Evolutionary conservation across 2,113 vertebrate genomes (phyloP), one percentile per base, ranked within the genome.

Genomic region (Anhinga anhinga): DNA sequence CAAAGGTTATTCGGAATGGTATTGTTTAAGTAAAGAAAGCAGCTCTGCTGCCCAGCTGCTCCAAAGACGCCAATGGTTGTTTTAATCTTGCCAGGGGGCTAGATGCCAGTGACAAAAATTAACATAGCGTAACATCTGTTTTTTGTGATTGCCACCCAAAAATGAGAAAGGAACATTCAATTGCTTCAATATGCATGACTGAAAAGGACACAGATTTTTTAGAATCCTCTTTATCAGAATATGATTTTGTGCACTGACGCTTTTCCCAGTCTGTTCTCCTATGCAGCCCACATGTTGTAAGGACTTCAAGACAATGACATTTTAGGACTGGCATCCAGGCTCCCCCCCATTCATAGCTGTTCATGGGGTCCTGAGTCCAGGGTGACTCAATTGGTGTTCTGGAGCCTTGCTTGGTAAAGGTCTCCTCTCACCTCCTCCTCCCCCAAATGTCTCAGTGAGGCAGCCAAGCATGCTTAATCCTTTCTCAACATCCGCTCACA

Each of bases 71-170:
- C 91, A 91, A 27, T 7, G 55, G 7, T 55, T 36, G 58, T 34
- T 73, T 63, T 10, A 61, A 53, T 58, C 62, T 86, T 96, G 94
- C 96, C 94, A 96, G 61, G 49, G 55, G 81, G 78, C 88, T 20
- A 42, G 20, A 36, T 90, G 96, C 97, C 95, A 97, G 73, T 47
- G 86, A 89, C 81, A 97, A 38, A 94, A 96, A 86, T 3, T 52
- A 95, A 76, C 90, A 65, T 32, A 86, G 92, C 10, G 9, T 30
- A 91, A 95, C 94, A 95, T 90, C 94, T 96, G 86, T 19, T 91
- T 96, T 95, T 85, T 56, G 89, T 77, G 89, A 66, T 63, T 80
- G 58, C 45, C 2, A 2, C 91, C 56, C 89, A 58, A 82, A 93
- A 92, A 19, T 1, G 17, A 73, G 89, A 50, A 83, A 61, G 82